Evolutionary conservation across 2,888 invertebrate genomes (phyloP).

Genomic region (Apamea epomidion): DNA sequence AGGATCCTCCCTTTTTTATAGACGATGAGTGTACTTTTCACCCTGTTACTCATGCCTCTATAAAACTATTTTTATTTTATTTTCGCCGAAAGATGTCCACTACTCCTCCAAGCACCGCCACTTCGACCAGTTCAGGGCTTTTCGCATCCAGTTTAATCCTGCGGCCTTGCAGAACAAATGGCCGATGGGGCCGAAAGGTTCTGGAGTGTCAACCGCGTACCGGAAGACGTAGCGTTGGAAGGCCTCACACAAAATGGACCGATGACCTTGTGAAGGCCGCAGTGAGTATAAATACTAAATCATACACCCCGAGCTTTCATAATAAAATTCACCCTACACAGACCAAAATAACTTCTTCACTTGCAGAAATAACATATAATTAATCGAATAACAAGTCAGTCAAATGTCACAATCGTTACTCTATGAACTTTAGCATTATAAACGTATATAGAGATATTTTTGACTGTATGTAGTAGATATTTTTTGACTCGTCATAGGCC

Average conservation of each 20-base stretch:
- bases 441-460: constrained; percentile 13
- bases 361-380: not conserved
- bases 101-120: not conserved
- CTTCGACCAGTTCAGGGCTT: not conserved
- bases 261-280: not conserved
- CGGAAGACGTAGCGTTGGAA: not conserved
- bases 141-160: not conserved
- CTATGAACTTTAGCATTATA: constrained; percentile 32
- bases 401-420: constrained; percentile 25
- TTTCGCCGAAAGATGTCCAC: not conserved
- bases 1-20: no score
- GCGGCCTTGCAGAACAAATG: not conserved
- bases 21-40: no score
- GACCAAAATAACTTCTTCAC: constrained; percentile 18
- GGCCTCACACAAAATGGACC: not conserved
- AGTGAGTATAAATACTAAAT: not conserved
- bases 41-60: no score
- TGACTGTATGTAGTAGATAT: not conserved
- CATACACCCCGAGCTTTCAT: not conserved
- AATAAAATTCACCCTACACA: not conserved
- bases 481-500: constrained; percentile 12
- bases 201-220: no score
- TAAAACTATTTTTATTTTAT: no score
- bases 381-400: not conserved
- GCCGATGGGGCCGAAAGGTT: not conserved